Base-by-base conservation (phyloP, 2,888 invertebrate genomes). In the Cerceris ruficornis region DNA sequence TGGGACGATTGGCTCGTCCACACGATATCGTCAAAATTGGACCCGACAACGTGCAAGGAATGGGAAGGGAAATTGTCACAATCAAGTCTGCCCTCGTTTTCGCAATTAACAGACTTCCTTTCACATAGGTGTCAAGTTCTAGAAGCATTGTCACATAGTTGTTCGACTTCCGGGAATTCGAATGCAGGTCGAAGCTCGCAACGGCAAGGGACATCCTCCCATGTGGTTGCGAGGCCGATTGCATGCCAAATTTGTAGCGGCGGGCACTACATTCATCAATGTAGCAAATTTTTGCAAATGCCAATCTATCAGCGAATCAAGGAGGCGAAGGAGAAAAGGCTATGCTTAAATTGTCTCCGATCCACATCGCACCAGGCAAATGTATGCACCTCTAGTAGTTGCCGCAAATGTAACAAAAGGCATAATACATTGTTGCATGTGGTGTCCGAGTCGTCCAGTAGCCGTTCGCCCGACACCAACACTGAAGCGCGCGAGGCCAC, bases 1-100 rank as follows among this genome's bases (percentile, higher is more conserved):
- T 88, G 86, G 88, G 83, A 86, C 67, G 75, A 71, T 2, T 43
- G 85, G 2, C n/a, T 87, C 14, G 79, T 87, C 28, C 69, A 84
- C 58, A 9, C 86, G 28, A 77, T 88, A 11, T 57, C 76, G 7
- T 42, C 39, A 0, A 57, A 57, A 39, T 11, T 78, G 11, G 68
- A 64, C 28, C 28, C 42, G 1, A 15, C 6, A 13, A 66, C 71
- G 0, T 58, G 46, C 5, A 75, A 64, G n/a, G 79, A 82, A 58
- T 88, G 83, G 84, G 86, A 88, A 49, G 46, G n/a, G 5, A 60
- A 43, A 11, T n/a, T 60, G 2, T 7, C 7, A 5, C 7, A 2
- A n/a, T 15, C 15, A 5, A 42, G 6, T 17, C 13, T 43, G 17
- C 46, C 60, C 17, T 66, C 46, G 17, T 49, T 70, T 8, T 9